A percentile compares a stretch with the other conserved stretches of the same genome.
Conservation (phyloP, 2,113 vertebrate genomes). For the Cranoglanis bouderius region DNA sequence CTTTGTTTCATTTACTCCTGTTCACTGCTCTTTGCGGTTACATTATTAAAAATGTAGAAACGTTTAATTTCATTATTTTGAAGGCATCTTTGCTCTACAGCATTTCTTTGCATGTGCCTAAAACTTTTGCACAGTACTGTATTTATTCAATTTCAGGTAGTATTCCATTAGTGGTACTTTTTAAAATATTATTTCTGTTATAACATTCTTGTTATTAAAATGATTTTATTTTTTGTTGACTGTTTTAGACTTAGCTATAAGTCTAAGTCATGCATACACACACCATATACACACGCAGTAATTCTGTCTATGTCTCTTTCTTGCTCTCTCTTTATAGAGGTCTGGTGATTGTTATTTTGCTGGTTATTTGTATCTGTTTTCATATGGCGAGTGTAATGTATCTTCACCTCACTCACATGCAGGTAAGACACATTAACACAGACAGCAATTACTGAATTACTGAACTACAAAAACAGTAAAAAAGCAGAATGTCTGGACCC, state of each 20-base stretch:
- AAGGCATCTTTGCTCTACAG: no score
- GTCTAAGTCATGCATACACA: conserved; percentile 38
- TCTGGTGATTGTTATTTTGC: conserved; percentile 85
- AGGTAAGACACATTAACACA: conserved; percentile 74
- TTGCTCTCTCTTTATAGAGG: conserved; percentile 71
- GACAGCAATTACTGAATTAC: not conserved
- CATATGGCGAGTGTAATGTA: conserved; percentile 95
- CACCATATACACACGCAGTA: not conserved
- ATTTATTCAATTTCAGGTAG: not conserved
- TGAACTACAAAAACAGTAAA: not conserved
- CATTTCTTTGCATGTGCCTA: no score
- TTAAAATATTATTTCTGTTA: not conserved
- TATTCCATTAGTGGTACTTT: not conserved
- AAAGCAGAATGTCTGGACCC: not conserved
- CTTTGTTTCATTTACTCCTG: no score
- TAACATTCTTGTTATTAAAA: not conserved
- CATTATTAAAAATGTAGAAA: no score
- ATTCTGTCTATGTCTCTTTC: conserved; percentile 1
- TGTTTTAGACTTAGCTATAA: not conserved
- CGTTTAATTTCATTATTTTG: no score
- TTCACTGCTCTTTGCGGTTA: no score
- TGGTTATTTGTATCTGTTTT: conserved; percentile 95
- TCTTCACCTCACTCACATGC: conserved; percentile 87
- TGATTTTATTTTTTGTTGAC: not conserved
- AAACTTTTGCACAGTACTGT: no score